These are phyloP conservation scores for Cataglyphis livida DNA, from an alignment of 2,888 invertebrate genomes.

Conservation along the genomic window DNA sequence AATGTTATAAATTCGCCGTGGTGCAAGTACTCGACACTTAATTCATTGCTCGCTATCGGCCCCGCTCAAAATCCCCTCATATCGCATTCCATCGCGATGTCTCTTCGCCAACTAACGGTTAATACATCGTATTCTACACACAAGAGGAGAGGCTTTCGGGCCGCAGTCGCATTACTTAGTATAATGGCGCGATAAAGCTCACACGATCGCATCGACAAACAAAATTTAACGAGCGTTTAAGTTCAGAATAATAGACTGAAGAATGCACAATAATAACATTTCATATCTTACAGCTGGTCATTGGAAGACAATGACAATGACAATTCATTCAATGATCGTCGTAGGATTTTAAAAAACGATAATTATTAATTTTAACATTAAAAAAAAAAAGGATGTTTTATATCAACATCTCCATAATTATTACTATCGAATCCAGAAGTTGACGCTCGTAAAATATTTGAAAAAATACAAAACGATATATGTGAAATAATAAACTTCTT, in stretches of 20 bases:
- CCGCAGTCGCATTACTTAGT: neutral
- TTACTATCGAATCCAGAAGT: neutral
- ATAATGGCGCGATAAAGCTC: conserved; percentile 21
- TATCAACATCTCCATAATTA: neutral
- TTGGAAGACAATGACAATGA: neutral
- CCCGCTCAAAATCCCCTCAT: conserved; percentile 12
- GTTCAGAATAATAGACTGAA: neutral
- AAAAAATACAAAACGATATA: neutral
- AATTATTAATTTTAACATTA: neutral
- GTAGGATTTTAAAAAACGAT: neutral
- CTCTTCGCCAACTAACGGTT: conserved; percentile 25
- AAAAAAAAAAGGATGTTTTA: neutral
- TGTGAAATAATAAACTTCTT: neutral
- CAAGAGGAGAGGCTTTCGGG: conserved; percentile 12
- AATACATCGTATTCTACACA: conserved; percentile 2
- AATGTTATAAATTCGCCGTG: conserved; percentile 59
- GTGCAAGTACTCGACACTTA: conserved; percentile 59
- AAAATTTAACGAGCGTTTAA: conserved; percentile 30
- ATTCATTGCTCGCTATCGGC: conserved; percentile 26
- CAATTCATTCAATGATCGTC: neutral
- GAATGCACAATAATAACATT: neutral
- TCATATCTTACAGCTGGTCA: neutral
- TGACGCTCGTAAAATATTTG: neutral
- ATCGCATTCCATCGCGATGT: conserved; percentile 20
- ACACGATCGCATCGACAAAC: neutral